Evolutionary conservation across 1,140 invertebrate species (phyloP).

Genomic region (Andrena cerasifolii): DNA sequence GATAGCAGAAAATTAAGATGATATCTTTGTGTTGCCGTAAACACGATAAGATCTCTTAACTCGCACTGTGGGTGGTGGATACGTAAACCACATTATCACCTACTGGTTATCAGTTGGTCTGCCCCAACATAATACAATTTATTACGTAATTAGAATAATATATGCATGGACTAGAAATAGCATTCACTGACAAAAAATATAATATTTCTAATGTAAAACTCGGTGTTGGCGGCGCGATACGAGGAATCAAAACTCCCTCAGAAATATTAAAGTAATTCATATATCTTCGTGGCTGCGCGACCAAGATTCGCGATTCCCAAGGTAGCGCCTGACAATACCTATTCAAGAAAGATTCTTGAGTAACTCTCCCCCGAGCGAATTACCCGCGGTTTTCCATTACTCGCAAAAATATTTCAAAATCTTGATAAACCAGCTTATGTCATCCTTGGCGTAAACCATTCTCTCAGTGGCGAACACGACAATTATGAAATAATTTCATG

Average conservation of each 20-base stretch:
- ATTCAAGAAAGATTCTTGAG: not conserved
- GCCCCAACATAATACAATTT: too few species aligned
- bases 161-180: too few species aligned
- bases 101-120: too few species aligned
- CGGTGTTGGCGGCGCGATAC: not conserved
- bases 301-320: not conserved
- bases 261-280: not conserved
- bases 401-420: slow-evolving; percentile 19
- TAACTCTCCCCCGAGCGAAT: not conserved
- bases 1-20: too few species aligned
- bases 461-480: slow-evolving; percentile 9
- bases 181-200: too few species aligned
- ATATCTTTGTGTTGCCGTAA: too few species aligned
- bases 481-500: not conserved
- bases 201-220: too few species aligned
- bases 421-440: not conserved
- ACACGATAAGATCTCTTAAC: too few species aligned
- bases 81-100: too few species aligned
- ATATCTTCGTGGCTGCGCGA: not conserved
- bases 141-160: too few species aligned
- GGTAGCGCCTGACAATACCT: not conserved
- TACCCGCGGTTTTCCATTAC: not conserved
- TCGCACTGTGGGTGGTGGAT: too few species aligned
- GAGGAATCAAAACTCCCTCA: too few species aligned
- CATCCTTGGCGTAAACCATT: not conserved